Evolutionary conservation across 2,113 vertebrate species (phyloP).

Genomic region (Chaetura pelagica): DNA sequence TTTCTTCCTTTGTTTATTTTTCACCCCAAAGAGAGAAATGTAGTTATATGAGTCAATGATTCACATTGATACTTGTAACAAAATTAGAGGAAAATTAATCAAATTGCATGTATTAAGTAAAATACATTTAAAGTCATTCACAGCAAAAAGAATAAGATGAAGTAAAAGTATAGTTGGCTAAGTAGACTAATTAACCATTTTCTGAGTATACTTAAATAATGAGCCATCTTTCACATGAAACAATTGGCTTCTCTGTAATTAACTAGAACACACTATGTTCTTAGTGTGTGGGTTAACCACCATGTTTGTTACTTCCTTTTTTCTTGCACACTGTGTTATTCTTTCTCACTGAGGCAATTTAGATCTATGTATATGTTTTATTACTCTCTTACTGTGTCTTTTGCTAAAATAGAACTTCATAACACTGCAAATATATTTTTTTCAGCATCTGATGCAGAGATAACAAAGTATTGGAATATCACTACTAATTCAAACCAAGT

Average conservation of each 20-base stretch:
- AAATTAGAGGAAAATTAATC: conserved; percentile 70
- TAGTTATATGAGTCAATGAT: conserved; percentile 57
- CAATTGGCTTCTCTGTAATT: conserved; percentile 59
- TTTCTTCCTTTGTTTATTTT: conserved; percentile 59
- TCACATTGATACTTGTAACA: conserved; percentile 62
- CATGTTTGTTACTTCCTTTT: neutral
- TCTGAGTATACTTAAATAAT: conserved; percentile 63
- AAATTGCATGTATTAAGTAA: conserved; percentile 64
- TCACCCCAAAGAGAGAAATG: conserved; percentile 60
- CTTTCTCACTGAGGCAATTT: neutral
- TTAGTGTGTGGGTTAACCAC: conserved; percentile 42
- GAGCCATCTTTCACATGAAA: conserved; percentile 48
- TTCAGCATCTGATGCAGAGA: neutral
- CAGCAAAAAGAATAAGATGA: conserved; percentile 52
- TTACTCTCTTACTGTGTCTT: neutral
- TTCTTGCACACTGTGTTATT: neutral
- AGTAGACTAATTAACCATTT: conserved; percentile 77
- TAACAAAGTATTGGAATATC: neutral
- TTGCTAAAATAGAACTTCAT: neutral
- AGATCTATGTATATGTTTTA: neutral
- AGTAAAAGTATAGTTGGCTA: conserved; percentile 70
- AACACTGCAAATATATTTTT: neutral
- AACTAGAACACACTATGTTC: conserved; percentile 2
- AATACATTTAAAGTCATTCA: conserved; percentile 66
- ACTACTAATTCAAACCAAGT: neutral